These are phyloP conservation scores for Brenthis daphne DNA, from an alignment of 2,888 invertebrate species.

Conservation along the genomic window DNA sequence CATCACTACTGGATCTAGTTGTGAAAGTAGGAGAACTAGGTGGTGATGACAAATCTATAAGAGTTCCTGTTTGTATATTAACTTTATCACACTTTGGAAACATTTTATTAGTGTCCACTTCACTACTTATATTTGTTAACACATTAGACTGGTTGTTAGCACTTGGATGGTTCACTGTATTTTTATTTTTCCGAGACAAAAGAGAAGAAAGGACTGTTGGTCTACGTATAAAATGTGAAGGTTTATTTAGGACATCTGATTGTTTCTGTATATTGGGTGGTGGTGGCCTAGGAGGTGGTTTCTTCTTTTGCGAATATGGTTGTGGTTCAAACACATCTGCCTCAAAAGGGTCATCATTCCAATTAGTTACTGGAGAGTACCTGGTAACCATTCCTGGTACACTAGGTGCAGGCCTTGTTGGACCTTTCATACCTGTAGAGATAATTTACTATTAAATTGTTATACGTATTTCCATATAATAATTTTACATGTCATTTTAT, in stretches of 20 bases:
- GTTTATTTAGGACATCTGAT: constrained; percentile 72
- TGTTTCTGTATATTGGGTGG: constrained; percentile 80
- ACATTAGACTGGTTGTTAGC: constrained; percentile 49
- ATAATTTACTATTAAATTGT: constrained; percentile 27
- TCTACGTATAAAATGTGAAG: constrained; percentile 77
- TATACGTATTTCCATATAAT: background rate
- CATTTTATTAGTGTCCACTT: constrained; percentile 64
- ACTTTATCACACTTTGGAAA: constrained; percentile 76
- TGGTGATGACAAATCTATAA: constrained; percentile 88
- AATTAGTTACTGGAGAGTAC: constrained; percentile 81
- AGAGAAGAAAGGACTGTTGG: constrained; percentile 73
- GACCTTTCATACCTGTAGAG: constrained; percentile 82
- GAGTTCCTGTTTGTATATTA: constrained; percentile 76
- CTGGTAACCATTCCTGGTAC: constrained; percentile 71
- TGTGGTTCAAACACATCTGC: constrained; percentile 76
- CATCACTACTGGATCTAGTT: constrained; percentile 88
- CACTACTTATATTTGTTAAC: constrained; percentile 54
- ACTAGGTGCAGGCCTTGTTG: constrained; percentile 82
- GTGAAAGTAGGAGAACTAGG: constrained; percentile 89
- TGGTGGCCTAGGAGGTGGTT: constrained; percentile 88
- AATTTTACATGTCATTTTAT: too few relatives aligned
- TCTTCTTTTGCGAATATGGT: constrained; percentile 82
- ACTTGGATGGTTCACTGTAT: constrained; percentile 47
- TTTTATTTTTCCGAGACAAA: constrained; percentile 67
- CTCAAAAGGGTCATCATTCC: constrained; percentile 78